These are phyloP conservation scores for Blastomussa wellsi DNA, from an alignment of 92 coral and sea anemone species.

Conservation along the genomic window DNA sequence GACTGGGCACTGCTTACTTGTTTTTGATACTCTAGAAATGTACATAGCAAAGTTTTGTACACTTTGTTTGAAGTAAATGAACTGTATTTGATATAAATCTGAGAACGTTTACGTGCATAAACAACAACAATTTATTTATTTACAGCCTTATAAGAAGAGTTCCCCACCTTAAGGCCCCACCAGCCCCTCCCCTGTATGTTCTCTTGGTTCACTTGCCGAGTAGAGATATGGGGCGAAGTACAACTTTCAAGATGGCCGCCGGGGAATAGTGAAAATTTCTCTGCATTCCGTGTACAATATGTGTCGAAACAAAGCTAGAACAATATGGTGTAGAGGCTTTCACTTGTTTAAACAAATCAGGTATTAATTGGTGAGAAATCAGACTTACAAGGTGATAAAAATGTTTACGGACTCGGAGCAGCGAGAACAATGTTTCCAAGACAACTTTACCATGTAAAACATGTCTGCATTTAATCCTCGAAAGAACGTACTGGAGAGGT, in stretches of 20 bases:
- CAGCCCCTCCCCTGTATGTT: too few relatives aligned
- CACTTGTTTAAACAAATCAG: neutral
- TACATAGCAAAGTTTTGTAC: too few relatives aligned
- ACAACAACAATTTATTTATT: too few relatives aligned
- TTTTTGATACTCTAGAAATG: too few relatives aligned
- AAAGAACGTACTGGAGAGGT: constrained; percentile 38
- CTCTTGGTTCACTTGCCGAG: neutral
- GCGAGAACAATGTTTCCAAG: constrained; percentile 11
- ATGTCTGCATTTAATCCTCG: constrained; percentile 39
- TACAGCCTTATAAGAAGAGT: too few relatives aligned
- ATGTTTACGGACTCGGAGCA: too few relatives aligned
- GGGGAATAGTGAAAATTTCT: neutral
- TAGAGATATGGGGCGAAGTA: neutral
- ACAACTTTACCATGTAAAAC: neutral
- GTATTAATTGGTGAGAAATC: neutral
- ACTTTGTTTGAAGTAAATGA: too few relatives aligned
- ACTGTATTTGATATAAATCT: too few relatives aligned
- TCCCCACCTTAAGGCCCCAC: too few relatives aligned
- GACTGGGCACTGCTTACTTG: too few relatives aligned
- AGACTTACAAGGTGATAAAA: neutral
- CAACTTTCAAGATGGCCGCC: constrained; percentile 21
- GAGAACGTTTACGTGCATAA: too few relatives aligned
- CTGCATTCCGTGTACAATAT: neutral
- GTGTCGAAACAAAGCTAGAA: neutral
- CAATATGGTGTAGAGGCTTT: too few relatives aligned